Evolutionary conservation across 2,797 vertebrate species (phyloP).

Genomic region (Buceros bicornis): DNA sequence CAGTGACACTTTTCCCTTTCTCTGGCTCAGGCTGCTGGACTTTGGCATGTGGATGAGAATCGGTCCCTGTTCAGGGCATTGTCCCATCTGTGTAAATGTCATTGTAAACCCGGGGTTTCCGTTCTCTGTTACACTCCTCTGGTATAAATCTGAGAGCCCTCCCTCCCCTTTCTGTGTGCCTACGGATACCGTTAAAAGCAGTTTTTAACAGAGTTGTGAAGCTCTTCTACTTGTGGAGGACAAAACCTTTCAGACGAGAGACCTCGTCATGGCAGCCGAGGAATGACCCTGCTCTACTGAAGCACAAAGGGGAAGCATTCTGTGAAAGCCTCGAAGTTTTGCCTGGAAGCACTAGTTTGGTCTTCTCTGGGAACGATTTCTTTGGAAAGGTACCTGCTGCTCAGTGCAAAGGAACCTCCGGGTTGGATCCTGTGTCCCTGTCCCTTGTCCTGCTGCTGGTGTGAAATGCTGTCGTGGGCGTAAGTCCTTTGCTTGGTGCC

Average conservation of each 20-base stretch:
- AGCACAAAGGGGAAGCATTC: not conserved
- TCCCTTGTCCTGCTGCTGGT: not conserved
- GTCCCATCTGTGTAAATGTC: not conserved
- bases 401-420: not conserved
- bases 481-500: not conserved
- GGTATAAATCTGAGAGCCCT: not conserved
- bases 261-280: not conserved
- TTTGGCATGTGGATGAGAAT: not conserved
- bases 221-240: not conserved
- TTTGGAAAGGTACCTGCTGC: not conserved
- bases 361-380: not conserved
- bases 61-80: not conserved
- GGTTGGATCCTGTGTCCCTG: not conserved
- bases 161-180: not conserved
- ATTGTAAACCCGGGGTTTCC: accelerated
- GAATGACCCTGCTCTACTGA: not conserved
- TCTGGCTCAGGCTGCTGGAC: not conserved
- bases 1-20: not conserved
- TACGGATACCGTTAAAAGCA: not conserved
- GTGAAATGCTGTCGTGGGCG: not conserved
- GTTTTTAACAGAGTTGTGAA: not conserved
- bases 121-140: not conserved
- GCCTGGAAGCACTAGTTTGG: not conserved
- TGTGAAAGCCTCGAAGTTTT: not conserved
- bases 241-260: not conserved